phyloP scores from a whole-genome alignment of 2,113 vertebrate species.

The Percopsis transmontana region DNA sequence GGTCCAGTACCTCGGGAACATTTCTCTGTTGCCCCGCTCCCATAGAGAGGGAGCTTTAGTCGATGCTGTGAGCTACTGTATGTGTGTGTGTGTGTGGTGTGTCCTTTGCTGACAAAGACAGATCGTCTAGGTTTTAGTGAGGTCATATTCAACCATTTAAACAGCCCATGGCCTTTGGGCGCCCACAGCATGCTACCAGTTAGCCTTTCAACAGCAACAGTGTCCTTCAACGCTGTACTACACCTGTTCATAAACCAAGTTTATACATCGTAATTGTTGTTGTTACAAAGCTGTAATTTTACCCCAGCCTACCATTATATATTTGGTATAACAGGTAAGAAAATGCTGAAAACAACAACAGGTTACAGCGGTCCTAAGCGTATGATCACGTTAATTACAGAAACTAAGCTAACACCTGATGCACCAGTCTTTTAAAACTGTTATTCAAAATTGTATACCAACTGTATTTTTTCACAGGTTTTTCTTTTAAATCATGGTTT shows the following conservation, averaged over 20 bases:
- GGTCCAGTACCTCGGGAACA: conserved; percentile 39
- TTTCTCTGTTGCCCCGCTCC: conserved; percentile 21
- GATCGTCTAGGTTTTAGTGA: conserved; percentile 38
- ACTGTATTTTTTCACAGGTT: no score
- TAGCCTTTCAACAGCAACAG: conserved; percentile 13
- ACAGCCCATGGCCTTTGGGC: conserved; percentile 34
- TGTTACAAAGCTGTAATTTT: no score
- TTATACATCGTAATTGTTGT: no score
- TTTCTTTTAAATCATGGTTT: no score
- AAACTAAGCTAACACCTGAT: no score
- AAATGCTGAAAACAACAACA: no score
- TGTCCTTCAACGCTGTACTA: background rate
- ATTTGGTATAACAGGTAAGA: background rate
- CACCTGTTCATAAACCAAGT: background rate
- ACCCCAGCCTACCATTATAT: background rate
- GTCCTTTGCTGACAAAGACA: conserved; percentile 32
- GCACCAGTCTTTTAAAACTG: no score
- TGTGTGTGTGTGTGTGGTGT: conserved; percentile 6
- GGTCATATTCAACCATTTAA: conserved; percentile 55
- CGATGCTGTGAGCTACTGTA: background rate
- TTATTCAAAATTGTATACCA: no score
- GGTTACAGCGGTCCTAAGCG: no score
- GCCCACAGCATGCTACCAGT: conserved; percentile 17
- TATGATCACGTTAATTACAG: no score
- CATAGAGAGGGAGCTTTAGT: conserved; percentile 4